Percentiles rank a stretch among this genome's conserved stretches.
These are phyloP conservation scores for Pseudopodoces humilis DNA, from an alignment of 2,113 vertebrate genomes.

Conservation along the genomic window DNA sequence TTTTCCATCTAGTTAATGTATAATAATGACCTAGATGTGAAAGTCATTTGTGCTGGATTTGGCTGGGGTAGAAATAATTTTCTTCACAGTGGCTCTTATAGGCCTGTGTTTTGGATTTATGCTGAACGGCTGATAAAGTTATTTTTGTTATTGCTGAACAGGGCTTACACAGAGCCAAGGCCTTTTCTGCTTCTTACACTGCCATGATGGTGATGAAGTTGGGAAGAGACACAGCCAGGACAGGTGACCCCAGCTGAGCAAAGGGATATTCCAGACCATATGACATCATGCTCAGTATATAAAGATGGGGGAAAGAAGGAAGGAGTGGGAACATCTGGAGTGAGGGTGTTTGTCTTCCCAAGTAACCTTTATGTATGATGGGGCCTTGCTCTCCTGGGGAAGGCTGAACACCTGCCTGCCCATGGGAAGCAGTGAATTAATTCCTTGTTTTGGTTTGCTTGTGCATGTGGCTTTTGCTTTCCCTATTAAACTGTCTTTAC, in stretches of 20 bases:
- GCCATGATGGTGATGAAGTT: background rate
- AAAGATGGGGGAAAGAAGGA: background rate
- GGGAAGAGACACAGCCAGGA: background rate
- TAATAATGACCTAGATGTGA: background rate
- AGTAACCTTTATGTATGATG: fast-evolving
- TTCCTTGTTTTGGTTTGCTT: background rate
- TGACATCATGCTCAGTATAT: background rate
- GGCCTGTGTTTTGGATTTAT: background rate
- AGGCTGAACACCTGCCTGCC: background rate
- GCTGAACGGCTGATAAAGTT: background rate
- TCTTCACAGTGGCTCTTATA: background rate
- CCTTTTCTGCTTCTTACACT: background rate
- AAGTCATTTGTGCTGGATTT: background rate
- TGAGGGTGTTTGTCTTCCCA: background rate
- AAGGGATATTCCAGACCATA: background rate
- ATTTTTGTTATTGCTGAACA: background rate
- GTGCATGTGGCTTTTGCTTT: background rate
- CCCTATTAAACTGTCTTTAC: background rate
- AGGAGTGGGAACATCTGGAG: background rate
- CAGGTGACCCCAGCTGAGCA: background rate
- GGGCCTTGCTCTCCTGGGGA: background rate
- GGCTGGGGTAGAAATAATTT: background rate
- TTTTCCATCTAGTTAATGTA: background rate
- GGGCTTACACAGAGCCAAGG: background rate
- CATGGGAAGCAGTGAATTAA: background rate